Evolutionary conservation across 2,113 vertebrate genomes (phyloP).

Genomic region (Chunga burmeisteri): DNA sequence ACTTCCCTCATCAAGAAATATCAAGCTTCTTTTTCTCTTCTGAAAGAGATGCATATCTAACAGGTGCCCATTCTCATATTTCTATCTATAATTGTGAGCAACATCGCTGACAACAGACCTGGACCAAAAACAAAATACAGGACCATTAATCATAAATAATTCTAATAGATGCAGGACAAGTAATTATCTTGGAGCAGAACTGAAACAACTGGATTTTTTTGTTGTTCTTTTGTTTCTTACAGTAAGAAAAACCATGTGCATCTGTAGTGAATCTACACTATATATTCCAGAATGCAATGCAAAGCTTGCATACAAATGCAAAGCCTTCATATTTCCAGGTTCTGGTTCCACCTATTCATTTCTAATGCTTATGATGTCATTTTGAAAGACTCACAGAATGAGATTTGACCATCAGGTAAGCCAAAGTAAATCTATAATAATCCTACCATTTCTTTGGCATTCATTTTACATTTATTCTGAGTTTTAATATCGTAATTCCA

Average conservation of each 20-base stretch:
- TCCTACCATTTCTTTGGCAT: not conserved
- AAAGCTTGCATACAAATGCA: not conserved
- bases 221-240: not conserved
- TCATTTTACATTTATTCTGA: not conserved
- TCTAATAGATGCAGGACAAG: not conserved
- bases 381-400: not conserved
- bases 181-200: not conserved
- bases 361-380: not conserved
- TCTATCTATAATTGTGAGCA: not conserved
- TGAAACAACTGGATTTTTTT: not conserved
- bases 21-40: not conserved
- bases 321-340: not conserved
- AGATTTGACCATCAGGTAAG: not conserved
- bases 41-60: not conserved
- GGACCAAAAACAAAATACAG: not conserved
- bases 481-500: not conserved
- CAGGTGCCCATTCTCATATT: not conserved
- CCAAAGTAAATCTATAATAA: not conserved
- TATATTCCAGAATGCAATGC: not conserved
- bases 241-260: fast-evolving
- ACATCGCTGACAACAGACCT: not conserved
- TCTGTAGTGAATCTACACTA: not conserved
- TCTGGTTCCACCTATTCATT: not conserved
- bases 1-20: not conserved
- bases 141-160: not conserved